phyloP scores from a whole-genome alignment of 2,888 invertebrate species.

The Leucoma salicis region DNA sequence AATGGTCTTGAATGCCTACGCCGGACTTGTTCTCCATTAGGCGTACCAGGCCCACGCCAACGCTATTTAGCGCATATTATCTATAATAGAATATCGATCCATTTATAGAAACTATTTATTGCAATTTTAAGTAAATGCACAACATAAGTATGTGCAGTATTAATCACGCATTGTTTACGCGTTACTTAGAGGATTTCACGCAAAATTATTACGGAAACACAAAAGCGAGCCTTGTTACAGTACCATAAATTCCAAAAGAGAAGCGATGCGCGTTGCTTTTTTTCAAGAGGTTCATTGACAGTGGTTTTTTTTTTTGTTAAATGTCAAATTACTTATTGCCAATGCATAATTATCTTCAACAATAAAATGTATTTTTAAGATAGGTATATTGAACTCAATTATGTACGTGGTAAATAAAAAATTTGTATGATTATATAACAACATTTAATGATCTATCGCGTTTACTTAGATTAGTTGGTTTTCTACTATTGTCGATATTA shows the following conservation, averaged over 20 bases:
- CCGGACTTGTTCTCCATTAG: constrained; percentile 74
- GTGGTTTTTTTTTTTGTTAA: constrained; percentile 59
- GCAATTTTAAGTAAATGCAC: constrained; percentile 45
- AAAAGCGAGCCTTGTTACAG: constrained; percentile 81
- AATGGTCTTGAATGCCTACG: constrained; percentile 69
- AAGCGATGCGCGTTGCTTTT: constrained; percentile 78
- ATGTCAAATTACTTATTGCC: constrained; percentile 57
- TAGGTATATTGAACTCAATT: too few species aligned
- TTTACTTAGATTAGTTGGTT: too few species aligned
- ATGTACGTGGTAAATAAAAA: too few species aligned
- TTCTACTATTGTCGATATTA: too few species aligned
- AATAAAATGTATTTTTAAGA: too few species aligned
- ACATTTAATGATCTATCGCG: too few species aligned
- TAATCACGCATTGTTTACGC: constrained; percentile 72
- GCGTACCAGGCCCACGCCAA: constrained; percentile 34
- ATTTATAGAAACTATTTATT: constrained; percentile 38
- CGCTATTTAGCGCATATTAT: constrained; percentile 52
- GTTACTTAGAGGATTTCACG: constrained; percentile 62
- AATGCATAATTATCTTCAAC: constrained; percentile 31
- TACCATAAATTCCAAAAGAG: constrained; percentile 82
- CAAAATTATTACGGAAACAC: constrained; percentile 61
- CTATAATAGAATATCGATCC: constrained; percentile 64
- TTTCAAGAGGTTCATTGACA: constrained; percentile 74
- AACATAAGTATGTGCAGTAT: constrained; percentile 41
- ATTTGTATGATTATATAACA: too few species aligned